A percentile compares a stretch with the other conserved stretches of the same genome.
These are phyloP conservation scores for Eulemur rufifrons DNA, from an alignment of 2,113 vertebrate species.

Conservation along the genomic window DNA sequence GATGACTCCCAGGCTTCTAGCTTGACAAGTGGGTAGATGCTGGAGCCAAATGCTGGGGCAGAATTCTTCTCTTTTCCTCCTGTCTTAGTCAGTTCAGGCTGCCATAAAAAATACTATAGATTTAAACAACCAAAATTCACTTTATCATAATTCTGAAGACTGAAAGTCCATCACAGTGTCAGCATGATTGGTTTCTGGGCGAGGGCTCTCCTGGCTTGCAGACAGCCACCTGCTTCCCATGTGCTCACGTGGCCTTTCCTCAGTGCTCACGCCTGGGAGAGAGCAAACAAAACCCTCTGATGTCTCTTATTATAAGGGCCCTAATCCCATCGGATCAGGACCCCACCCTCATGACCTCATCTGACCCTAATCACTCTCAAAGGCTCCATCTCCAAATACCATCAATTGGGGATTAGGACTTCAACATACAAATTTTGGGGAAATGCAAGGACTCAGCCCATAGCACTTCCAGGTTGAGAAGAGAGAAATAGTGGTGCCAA, in stretches of 20 bases:
- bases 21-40: neutral
- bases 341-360: neutral
- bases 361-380: neutral
- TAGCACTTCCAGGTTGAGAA: neutral
- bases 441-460: neutral
- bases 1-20: neutral
- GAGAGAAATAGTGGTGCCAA: neutral
- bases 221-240: neutral
- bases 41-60: neutral
- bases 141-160: neutral
- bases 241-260: neutral
- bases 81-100: neutral
- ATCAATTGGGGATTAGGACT: neutral
- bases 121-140: neutral
- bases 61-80: neutral
- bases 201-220: neutral
- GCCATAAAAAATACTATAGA: neutral
- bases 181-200: neutral
- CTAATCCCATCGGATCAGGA: neutral
- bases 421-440: neutral
- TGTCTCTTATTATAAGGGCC: neutral
- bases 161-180: neutral
- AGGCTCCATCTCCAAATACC: neutral
- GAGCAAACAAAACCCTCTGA: neutral
- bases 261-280: neutral